phyloP scores from a whole-genome alignment of 2,113 vertebrate species.

The Eulemur macaco region DNA sequence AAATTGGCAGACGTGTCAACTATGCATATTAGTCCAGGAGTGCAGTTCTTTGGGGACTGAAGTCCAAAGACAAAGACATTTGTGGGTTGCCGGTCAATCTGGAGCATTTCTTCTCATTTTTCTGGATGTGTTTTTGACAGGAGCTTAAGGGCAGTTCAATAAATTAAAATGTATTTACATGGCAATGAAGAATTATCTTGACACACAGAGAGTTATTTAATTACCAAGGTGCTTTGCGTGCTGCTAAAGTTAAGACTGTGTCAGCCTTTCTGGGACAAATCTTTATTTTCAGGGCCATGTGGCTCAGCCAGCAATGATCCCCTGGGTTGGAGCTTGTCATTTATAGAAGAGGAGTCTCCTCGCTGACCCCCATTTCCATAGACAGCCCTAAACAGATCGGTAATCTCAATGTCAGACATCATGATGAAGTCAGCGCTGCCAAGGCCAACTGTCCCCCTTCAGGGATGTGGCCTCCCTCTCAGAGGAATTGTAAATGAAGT shows the following conservation, averaged over 20 bases:
- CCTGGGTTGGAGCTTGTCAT: slow-evolving; percentile 69
- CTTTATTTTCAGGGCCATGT: slow-evolving; percentile 73
- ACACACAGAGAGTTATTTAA: slow-evolving; percentile 75
- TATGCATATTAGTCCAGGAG: slow-evolving; percentile 58
- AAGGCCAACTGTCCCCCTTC: slow-evolving; percentile 57
- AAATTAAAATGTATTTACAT: slow-evolving; percentile 81
- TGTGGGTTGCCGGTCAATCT: slow-evolving; percentile 63
- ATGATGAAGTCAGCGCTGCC: slow-evolving; percentile 56
- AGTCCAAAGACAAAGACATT: slow-evolving; percentile 65
- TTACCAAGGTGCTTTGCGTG: slow-evolving; percentile 73
- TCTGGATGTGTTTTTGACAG: slow-evolving; percentile 78
- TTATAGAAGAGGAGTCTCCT: slow-evolving; percentile 72
- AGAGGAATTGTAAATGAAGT: slow-evolving; percentile 73
- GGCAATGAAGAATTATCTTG: slow-evolving; percentile 78
- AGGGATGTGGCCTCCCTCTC: slow-evolving; percentile 61
- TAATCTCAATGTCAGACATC: slow-evolving; percentile 79
- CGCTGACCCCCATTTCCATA: slow-evolving; percentile 79
- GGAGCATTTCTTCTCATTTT: slow-evolving; percentile 68
- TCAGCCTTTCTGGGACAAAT: slow-evolving; percentile 73
- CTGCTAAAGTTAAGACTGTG: slow-evolving; percentile 69
- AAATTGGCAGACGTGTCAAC: slow-evolving; percentile 60
- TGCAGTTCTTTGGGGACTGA: slow-evolving; percentile 60
- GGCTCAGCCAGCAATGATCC: slow-evolving; percentile 64
- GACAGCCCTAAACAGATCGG: slow-evolving; percentile 78
- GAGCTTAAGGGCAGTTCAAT: slow-evolving; percentile 70